A percentile compares a stretch with the other conserved stretches of the same genome.
phyloP scores from a whole-genome alignment of 2,797 vertebrate species.

The Melanotaenia parkinsoni region DNA sequence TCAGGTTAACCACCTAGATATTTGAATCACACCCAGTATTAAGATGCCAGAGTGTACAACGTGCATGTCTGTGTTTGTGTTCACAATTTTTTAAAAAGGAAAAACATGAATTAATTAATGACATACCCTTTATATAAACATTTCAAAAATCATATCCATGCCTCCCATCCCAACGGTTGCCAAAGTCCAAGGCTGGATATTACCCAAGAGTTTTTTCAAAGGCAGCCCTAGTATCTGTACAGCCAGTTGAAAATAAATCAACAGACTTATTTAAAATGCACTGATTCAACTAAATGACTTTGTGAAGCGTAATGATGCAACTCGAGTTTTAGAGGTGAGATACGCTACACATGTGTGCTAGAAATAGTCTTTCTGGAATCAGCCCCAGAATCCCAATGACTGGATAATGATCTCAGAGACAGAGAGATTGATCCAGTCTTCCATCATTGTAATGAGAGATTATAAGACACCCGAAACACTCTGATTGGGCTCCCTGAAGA shows the following conservation, averaged over 20 bases:
- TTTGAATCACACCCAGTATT: slow-evolving; percentile 22
- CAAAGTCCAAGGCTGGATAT: slow-evolving; percentile 32
- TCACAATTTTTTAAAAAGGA: background rate
- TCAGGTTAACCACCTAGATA: slow-evolving; percentile 36
- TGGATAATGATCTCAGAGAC: slow-evolving; percentile 64
- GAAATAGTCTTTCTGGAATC: slow-evolving; percentile 35
- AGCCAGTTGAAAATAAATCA: slow-evolving; percentile 24
- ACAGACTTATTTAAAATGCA: slow-evolving; percentile 34
- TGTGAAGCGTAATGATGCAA: slow-evolving; percentile 49
- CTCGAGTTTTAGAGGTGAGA: slow-evolving; percentile 37
- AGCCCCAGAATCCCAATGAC: slow-evolving; percentile 51
- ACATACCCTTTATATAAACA: slow-evolving; percentile 30
- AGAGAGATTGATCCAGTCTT: slow-evolving; percentile 57
- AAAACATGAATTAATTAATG: slow-evolving; percentile 45
- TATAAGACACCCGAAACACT: slow-evolving; percentile 43
- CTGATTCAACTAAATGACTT: slow-evolving; percentile 51
- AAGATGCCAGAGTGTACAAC: background rate
- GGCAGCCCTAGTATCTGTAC: slow-evolving; percentile 17
- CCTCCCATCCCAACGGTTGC: slow-evolving; percentile 32
- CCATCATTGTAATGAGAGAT: slow-evolving; percentile 60
- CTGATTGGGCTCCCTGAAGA: slow-evolving; percentile 45
- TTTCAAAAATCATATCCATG: slow-evolving; percentile 17
- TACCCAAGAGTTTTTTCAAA: slow-evolving; percentile 48
- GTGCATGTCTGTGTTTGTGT: background rate
- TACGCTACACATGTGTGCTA: slow-evolving; percentile 33